Conservation (phyloP, 2,888 invertebrate species). For the Helobdella robusta region DNA sequence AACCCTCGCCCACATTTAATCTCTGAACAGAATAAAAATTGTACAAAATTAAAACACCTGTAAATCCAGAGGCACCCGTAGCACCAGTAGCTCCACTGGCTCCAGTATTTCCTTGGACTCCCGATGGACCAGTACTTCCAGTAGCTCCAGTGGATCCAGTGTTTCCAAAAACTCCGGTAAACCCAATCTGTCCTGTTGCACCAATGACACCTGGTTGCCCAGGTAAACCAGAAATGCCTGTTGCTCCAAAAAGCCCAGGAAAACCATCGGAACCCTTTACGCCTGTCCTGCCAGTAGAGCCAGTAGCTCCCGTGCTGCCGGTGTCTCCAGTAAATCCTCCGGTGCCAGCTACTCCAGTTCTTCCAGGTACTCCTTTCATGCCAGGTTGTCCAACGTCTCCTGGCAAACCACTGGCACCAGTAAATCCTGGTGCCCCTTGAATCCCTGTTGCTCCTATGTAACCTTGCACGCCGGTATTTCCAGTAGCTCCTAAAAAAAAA, state of each 20-base stretch:
- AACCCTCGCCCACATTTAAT: too few species aligned
- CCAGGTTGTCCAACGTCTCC: conserved; percentile 22
- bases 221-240: neutral
- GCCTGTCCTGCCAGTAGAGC: neutral
- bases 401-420: conserved; percentile 16
- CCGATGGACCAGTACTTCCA: conserved; percentile 2
- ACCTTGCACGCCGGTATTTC: conserved; percentile 25
- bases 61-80: too few species aligned
- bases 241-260: neutral
- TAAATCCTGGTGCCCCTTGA: conserved; percentile 25
- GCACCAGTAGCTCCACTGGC: too few species aligned
- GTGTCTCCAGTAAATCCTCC: too few species aligned
- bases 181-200: neutral
- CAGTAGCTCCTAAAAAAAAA: conserved; percentile 27
- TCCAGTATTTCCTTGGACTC: neutral
- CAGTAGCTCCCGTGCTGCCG: neutral
- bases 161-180: conserved; percentile 8
- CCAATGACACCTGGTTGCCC: neutral
- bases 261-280: neutral
- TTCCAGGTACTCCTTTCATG: conserved; percentile 8
- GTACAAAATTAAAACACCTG: too few species aligned
- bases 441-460: conserved; percentile 25
- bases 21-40: too few species aligned
- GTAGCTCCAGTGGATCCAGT: conserved; percentile 17
- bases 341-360: too few species aligned